Evolutionary conservation across 2,113 vertebrate species (phyloP).

Genomic region (Crotalus horridus): DNA sequence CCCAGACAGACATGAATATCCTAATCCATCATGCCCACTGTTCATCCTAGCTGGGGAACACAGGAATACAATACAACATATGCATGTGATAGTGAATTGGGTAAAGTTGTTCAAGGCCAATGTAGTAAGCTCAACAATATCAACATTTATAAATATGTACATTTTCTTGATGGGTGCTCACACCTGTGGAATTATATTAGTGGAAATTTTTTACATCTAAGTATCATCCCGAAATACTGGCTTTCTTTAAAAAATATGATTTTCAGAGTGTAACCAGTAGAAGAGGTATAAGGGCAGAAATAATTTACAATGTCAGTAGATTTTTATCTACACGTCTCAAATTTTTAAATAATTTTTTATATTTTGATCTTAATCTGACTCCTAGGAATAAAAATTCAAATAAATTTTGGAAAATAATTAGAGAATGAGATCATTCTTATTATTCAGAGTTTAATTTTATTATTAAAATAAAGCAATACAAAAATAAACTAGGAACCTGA

Average conservation of each 20-base stretch:
- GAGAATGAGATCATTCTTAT: not conserved
- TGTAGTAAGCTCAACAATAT: not conserved
- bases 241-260: not conserved
- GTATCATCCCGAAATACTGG: not conserved
- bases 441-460: not conserved
- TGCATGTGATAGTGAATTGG: not conserved
- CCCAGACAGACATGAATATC: not conserved
- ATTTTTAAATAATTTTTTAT: not conserved
- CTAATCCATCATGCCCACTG: not conserved
- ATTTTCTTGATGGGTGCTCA: not conserved
- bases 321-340: not conserved
- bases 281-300: not conserved
- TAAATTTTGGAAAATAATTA: not conserved
- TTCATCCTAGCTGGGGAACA: not conserved
- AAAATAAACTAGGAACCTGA: not conserved
- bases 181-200: not conserved
- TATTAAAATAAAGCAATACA: not conserved
- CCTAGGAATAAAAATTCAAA: not conserved
- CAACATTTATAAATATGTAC: not conserved
- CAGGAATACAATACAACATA: not conserved
- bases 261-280: not conserved
- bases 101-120: not conserved
- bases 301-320: not conserved
- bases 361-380: not conserved
- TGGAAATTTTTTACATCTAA: not conserved